Conservation (phyloP, 1,140 invertebrate genomes). For the Drosophila murphyi region DNA sequence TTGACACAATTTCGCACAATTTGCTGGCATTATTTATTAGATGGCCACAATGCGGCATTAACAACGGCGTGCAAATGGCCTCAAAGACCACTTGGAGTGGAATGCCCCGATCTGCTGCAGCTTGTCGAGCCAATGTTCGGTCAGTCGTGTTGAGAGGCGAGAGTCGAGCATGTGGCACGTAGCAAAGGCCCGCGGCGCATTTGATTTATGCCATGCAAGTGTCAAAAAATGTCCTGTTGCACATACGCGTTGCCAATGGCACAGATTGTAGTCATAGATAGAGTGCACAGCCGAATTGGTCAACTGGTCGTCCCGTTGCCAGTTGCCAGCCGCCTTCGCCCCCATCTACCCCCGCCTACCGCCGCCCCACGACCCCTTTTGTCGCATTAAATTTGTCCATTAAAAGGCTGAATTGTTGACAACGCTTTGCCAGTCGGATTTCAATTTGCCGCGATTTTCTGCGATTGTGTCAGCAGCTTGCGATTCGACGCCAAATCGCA, state of each 20-base stretch:
- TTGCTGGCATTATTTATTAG: slow-evolving; percentile 78
- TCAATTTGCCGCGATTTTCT: slow-evolving; percentile 62
- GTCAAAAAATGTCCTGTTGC: slow-evolving; percentile 82
- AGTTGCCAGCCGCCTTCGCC: not conserved
- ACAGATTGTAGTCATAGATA: slow-evolving; percentile 69
- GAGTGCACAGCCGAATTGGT: slow-evolving; percentile 31
- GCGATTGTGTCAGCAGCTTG: slow-evolving; percentile 70
- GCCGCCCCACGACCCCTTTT: not conserved
- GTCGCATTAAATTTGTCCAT: slow-evolving; percentile 39
- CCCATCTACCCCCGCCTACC: not conserved
- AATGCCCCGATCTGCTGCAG: not conserved
- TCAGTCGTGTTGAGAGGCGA: not conserved
- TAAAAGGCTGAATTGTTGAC: slow-evolving; percentile 62
- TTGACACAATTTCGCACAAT: slow-evolving; percentile 62
- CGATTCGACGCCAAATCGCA: slow-evolving; percentile 41
- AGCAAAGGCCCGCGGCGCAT: slow-evolving; percentile 61
- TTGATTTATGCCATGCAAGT: slow-evolving; percentile 82
- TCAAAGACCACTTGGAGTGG: slow-evolving; percentile 36
- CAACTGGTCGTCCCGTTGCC: slow-evolving; percentile 1
- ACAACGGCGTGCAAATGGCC: slow-evolving; percentile 60
- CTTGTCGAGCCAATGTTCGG: not conserved
- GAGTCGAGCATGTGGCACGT: slow-evolving; percentile 27
- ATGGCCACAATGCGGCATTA: slow-evolving; percentile 63
- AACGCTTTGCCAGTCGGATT: slow-evolving; percentile 43
- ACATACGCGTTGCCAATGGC: slow-evolving; percentile 56